These are phyloP conservation scores for Drosophila fuyamai DNA, from an alignment of 1,140 invertebrate genomes.

Conservation along the genomic window DNA sequence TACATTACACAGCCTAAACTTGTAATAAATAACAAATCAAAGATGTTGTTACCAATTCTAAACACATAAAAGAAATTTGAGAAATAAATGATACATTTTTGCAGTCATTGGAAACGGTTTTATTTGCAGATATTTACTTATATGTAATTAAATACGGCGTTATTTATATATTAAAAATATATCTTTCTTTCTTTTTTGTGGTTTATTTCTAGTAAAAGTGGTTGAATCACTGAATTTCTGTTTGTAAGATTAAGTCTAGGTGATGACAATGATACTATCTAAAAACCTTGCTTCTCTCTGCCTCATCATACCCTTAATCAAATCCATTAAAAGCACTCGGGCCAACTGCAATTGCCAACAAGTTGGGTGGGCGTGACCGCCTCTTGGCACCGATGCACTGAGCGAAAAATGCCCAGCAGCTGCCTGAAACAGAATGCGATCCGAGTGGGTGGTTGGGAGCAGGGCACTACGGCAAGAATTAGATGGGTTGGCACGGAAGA, in stretches of 20 bases:
- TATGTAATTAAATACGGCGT: too few relatives aligned
- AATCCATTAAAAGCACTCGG: constrained; percentile 18
- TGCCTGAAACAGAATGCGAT: constrained; percentile 15
- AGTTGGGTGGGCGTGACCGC: constrained; percentile 18
- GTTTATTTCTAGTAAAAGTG: too few relatives aligned
- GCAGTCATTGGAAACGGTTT: too few relatives aligned
- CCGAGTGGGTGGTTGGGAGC: constrained; percentile 31
- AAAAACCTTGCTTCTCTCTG: neutral
- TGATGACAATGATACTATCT: too few relatives aligned
- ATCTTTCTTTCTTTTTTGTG: too few relatives aligned
- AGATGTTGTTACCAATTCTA: too few relatives aligned
- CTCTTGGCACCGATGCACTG: constrained; percentile 18
- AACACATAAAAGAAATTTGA: too few relatives aligned
- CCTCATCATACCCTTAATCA: constrained; percentile 1
- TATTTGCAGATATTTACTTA: too few relatives aligned
- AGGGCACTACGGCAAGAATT: constrained; percentile 9
- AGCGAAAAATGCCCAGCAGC: constrained; percentile 37
- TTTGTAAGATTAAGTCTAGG: neutral
- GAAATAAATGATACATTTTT: too few relatives aligned
- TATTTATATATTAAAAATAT: too few relatives aligned
- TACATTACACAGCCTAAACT: too few relatives aligned
- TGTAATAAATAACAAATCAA: too few relatives aligned
- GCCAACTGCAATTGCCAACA: constrained; percentile 25
- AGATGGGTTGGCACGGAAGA: neutral
- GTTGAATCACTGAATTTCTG: neutral